Evolutionary conservation across 1,140 invertebrate species (phyloP).

Genomic region (Dysdera silvatica): DNA sequence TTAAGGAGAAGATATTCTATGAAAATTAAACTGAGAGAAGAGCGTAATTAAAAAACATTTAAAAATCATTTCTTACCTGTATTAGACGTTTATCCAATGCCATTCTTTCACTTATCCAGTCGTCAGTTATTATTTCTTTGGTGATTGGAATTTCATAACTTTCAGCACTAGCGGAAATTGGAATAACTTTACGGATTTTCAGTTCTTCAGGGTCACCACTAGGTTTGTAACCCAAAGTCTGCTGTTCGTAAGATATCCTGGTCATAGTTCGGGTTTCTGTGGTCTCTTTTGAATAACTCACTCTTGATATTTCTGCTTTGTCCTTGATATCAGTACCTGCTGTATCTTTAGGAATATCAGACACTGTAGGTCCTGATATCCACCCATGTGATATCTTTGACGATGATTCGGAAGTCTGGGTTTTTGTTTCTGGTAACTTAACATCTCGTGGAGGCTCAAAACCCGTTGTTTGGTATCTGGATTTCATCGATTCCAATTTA

Average conservation of each 20-base stretch:
- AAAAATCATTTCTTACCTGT: slow-evolving; percentile 11
- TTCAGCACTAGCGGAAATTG: neutral
- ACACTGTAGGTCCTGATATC: slow-evolving; percentile 6
- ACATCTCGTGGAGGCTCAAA: neutral
- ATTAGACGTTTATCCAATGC: slow-evolving; percentile 6
- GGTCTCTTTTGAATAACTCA: slow-evolving; percentile 22
- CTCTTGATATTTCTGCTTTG: slow-evolving; percentile 7
- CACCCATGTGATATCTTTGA: slow-evolving; percentile 4
- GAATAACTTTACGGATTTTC: slow-evolving; percentile 19
- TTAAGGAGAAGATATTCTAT: no score
- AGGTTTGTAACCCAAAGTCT: slow-evolving; percentile 5
- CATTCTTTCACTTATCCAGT: neutral
- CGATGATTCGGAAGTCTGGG: neutral
- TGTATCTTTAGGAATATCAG: neutral
- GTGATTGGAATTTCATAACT: neutral
- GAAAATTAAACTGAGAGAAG: no score
- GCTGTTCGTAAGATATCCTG: slow-evolving; percentile 21
- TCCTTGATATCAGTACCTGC: neutral
- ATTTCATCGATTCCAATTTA: neutral
- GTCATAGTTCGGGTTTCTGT: slow-evolving; percentile 20
- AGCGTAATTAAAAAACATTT: neutral
- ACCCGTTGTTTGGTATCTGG: slow-evolving; percentile 9
- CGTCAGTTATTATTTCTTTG: neutral
- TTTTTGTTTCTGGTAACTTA: neutral
- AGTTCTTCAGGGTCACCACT: no score